Base-by-base conservation (phyloP, 1,140 invertebrate genomes). In the Nilaparvata lugens region DNA sequence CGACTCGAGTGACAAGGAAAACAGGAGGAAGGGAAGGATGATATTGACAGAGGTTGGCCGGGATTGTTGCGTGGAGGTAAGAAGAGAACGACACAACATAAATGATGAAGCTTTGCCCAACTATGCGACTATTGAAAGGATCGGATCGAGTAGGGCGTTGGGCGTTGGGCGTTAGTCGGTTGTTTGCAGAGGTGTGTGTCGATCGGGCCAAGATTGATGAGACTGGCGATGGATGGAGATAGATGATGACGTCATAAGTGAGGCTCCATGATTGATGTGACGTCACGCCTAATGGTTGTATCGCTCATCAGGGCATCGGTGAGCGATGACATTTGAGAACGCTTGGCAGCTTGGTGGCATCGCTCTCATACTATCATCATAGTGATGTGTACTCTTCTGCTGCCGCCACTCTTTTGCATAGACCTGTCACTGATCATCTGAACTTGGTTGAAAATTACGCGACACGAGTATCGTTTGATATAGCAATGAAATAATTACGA, bases 211-310 rank as follows among this genome's bases (percentile, higher is more conserved):
- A 35, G 31, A 35, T 35, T 35, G 31, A 35, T 35, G 31, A 35
- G 31, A 6, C 31, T 35, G 7, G 31, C 31, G 31, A 35, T 35
- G 31, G 31, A 35, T 35, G 31, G 31, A 35, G 52, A 53, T 31
- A 14, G 52, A 53, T 53, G 52, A 53, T 53, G 16, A 53, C 52
- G 52, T 53, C 52, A 53, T 24, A 51, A 35, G 31, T 35, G 31
- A 35, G 31, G 7, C 31, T 35, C 31, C 52, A 53, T 53, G 52
- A 53, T 31, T 53, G 52, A 53, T 53, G 52, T 51, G 23, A 53
- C 52, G 52, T 53, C 52, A 53, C 52, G 31, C 52, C 52, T 53
- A 16, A 24, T 53, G 52, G 24, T 53, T 16, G 23, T 35, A 35
- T 35, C 31, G 31, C 31, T 53, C 31, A 53, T 24, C 23, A 53